Conservation (phyloP, 2,797 vertebrate genomes). For the Anguilla anguilla region DNA sequence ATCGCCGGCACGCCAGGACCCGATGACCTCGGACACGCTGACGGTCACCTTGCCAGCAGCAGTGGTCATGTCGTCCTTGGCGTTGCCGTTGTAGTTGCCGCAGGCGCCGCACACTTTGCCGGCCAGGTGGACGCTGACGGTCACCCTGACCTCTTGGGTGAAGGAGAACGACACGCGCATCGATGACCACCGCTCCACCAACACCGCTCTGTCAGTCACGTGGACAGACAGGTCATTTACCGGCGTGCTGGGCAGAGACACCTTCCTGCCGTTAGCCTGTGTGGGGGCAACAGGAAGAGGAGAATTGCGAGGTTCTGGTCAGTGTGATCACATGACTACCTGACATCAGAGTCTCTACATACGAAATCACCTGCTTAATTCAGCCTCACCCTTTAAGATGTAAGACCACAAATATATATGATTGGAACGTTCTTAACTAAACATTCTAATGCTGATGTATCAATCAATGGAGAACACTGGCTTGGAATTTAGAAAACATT, state of each 20-base stretch:
- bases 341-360: too few relatives aligned
- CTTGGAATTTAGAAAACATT: too few relatives aligned
- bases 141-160: conserved; percentile 61
- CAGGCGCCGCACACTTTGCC: conserved; percentile 72
- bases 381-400: not conserved
- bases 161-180: conserved; percentile 64
- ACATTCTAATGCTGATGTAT: too few relatives aligned
- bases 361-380: not conserved
- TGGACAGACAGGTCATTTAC: conserved; percentile 49
- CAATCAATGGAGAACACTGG: too few relatives aligned
- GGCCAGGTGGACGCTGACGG: conserved; percentile 48
- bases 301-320: not conserved
- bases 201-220: conserved; percentile 53
- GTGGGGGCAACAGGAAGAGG: not conserved
- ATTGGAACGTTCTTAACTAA: too few relatives aligned
- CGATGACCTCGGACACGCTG: conserved; percentile 52
- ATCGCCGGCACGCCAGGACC: conserved; percentile 73
- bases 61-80: conserved; percentile 61
- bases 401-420: too few relatives aligned
- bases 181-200: conserved; percentile 56
- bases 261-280: conserved; percentile 73
- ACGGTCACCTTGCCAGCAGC: conserved; percentile 53
- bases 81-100: conserved; percentile 72
- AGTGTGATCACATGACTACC: not conserved
- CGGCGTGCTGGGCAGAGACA: conserved; percentile 59